These are phyloP conservation scores for Scaptomyza graminum DNA, from an alignment of 1,140 invertebrate species.

Conservation along the genomic window DNA sequence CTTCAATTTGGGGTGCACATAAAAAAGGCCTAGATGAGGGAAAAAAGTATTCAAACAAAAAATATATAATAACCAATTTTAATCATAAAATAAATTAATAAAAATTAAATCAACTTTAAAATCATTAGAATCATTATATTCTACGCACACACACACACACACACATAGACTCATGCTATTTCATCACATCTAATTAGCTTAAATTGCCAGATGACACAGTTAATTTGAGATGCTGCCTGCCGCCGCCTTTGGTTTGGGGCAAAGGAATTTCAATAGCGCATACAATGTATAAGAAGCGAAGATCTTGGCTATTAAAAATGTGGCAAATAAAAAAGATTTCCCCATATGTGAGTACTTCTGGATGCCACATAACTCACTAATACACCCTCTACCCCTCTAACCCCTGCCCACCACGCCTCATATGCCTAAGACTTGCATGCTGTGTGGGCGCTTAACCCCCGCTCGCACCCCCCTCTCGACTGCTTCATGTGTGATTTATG, in stretches of 20 bases:
- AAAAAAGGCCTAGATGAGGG: too few relatives aligned
- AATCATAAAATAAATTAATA: too few relatives aligned
- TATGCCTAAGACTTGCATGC: neutral
- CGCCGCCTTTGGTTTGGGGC: constrained; percentile 42
- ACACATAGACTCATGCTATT: constrained; percentile 16
- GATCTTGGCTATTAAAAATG: constrained; percentile 72
- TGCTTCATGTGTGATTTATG: constrained; percentile 62
- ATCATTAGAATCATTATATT: too few relatives aligned
- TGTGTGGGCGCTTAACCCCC: constrained; percentile 58
- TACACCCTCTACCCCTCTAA: constrained; percentile 5
- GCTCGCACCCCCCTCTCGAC: neutral
- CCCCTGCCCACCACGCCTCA: neutral
- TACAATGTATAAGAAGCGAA: constrained; percentile 62
- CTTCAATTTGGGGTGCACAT: too few relatives aligned
- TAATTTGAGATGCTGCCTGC: constrained; percentile 44
- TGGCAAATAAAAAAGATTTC: constrained; percentile 58
- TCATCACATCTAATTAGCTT: constrained; percentile 80
- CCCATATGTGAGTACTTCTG: constrained; percentile 42
- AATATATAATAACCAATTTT: too few relatives aligned
- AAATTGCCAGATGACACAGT: constrained; percentile 79
- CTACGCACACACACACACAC: too few relatives aligned
- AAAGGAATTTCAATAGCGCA: constrained; percentile 74
- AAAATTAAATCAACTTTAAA: too few relatives aligned
- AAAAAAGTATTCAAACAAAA: too few relatives aligned
- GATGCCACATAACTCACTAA: constrained; percentile 64